Base-by-base conservation (phyloP, 2,797 vertebrate genomes). In the Lophotriccus pileatus region DNA sequence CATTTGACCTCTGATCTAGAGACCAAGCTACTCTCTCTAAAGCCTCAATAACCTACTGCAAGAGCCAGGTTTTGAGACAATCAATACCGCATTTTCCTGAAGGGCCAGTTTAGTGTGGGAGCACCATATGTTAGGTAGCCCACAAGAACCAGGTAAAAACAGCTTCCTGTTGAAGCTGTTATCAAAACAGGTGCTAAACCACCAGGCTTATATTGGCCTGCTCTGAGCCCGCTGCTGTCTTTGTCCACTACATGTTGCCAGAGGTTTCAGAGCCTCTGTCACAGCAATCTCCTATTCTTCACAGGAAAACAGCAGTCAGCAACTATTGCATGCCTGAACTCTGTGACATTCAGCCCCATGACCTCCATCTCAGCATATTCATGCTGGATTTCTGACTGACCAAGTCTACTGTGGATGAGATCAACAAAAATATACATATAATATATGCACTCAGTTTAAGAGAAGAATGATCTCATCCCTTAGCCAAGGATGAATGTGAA, bases 181-280 rank as follows among this genome's bases (percentile, higher is more conserved):
- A 64, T 47, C 37, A 46, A 86, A 93, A 56, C 9, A 84, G 73
- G 60, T 39, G 37, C 22, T 85, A 81, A 89, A 69, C 30, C 20
- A 68, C 5, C 10, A 60, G 56, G 49, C 28, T 77, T 44, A 39
- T 4, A 34, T 1, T 68, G 82, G 44, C 58, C 64, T 72, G 46
- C 46, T 75, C 58, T 64, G 60, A 85, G n/a, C 78, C 60, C 63
- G 7, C 55, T 41, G 59, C 78, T 84, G 22, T 19, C 66, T 81
- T 73, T 78, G 44, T 44, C 44, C 7, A 19, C 80, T 66, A 49
- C 62, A 19, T 4, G 6, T 86, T 94, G 56, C 86, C 86, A 91
- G 92, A 84, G 67, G 67, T 74, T 95, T 93, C 93, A 77, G 84
- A 84, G 90, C 49, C 69, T 60, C 79, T 91, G 67, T 80, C 89